A percentile compares a stretch with the other conserved stretches of the same genome.
Evolutionary conservation across 1,140 invertebrate genomes (phyloP).

Genomic region (Leptopilina boulardi): DNA sequence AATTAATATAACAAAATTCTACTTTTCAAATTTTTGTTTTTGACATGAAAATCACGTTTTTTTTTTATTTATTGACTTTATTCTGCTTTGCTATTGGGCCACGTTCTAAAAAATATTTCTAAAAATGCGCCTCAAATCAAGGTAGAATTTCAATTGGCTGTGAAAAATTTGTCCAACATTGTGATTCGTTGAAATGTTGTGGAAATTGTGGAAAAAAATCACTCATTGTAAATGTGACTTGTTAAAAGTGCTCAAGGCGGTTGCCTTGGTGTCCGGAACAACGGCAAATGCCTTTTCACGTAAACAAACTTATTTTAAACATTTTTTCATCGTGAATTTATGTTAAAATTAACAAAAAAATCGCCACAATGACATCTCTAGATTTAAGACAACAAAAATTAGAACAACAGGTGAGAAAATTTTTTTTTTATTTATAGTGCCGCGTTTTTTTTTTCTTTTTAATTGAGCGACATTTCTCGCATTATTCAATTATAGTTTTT

Average conservation of each 20-base stretch:
- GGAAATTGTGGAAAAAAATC: neutral
- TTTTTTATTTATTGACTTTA: neutral
- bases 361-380: conserved; percentile 78
- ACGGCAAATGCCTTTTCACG: conserved; percentile 10
- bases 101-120: neutral
- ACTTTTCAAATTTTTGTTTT: neutral
- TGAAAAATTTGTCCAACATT: neutral
- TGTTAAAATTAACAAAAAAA: neutral
- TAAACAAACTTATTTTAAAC: conserved; percentile 16
- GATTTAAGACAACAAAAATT: conserved; percentile 84
- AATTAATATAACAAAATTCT: neutral
- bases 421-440: neutral
- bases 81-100: neutral
- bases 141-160: neutral
- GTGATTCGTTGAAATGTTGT: neutral
- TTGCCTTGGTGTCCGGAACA: conserved; percentile 18
- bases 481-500: neutral
- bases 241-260: conserved; percentile 14
- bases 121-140: neutral
- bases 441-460: too few relatives aligned
- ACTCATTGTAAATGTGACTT: neutral
- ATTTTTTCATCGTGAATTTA: neutral
- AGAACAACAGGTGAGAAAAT: conserved; percentile 82
- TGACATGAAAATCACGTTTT: neutral
- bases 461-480: neutral